Conservation (phyloP, 2,888 invertebrate species). For the Microplitis deprimator region DNA sequence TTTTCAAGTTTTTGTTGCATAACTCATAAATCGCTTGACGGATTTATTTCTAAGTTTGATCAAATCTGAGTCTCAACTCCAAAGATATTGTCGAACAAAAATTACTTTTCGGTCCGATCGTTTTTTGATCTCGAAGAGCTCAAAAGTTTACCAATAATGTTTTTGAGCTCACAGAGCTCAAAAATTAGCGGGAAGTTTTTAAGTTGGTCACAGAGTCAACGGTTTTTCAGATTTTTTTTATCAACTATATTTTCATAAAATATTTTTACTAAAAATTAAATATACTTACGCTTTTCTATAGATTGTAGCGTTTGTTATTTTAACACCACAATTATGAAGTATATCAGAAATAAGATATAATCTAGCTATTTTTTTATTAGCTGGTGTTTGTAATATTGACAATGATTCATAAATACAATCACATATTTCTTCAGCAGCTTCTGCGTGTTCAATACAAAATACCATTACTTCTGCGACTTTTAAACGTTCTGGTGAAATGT, state of each 20-base stretch:
- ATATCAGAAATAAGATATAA: slow-evolving; percentile 97
- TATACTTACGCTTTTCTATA: slow-evolving; percentile 85
- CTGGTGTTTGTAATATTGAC: slow-evolving; percentile 81
- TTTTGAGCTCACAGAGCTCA: neutral
- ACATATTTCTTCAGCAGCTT: slow-evolving; percentile 96
- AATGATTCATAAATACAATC: slow-evolving; percentile 92
- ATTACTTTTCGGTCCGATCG: neutral
- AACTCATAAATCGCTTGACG: too few species aligned
- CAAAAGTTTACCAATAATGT: neutral
- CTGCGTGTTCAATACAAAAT: slow-evolving; percentile 98
- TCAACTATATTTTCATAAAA: too few species aligned
- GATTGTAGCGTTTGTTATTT: slow-evolving; percentile 95
- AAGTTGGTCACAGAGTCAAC: too few species aligned
- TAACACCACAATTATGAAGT: slow-evolving; percentile 95
- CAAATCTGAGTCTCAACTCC: too few species aligned
- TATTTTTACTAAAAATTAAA: slow-evolving; percentile 26
- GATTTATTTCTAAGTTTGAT: too few species aligned
- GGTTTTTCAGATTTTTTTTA: too few species aligned
- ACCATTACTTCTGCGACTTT: slow-evolving; percentile 97
- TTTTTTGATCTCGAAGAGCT: neutral
- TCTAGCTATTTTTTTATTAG: slow-evolving; percentile 91
- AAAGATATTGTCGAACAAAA: too few species aligned
- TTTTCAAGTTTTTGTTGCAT: too few species aligned
- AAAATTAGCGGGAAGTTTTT: too few species aligned
- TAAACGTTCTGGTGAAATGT: slow-evolving; percentile 84